Conservation (phyloP, 2,113 vertebrate genomes). For the Sebastes fasciatus region DNA sequence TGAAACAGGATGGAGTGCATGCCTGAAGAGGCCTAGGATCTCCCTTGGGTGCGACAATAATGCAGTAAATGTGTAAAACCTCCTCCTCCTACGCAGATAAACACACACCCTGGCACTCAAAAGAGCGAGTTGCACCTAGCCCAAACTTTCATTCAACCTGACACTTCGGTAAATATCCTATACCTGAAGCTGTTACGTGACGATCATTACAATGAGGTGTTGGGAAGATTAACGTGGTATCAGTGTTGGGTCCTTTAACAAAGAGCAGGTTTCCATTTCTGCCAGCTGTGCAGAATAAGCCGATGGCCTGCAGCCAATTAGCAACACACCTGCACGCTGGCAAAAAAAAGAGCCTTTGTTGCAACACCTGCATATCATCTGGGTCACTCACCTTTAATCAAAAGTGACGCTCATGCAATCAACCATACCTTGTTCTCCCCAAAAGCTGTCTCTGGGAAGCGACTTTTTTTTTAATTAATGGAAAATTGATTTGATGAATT, state of each 20-base stretch:
- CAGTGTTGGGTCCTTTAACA: too few species aligned
- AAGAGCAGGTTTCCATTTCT: constrained; percentile 31
- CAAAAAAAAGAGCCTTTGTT: constrained; percentile 44
- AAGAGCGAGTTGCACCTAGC: constrained; percentile 5
- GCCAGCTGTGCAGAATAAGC: constrained; percentile 20
- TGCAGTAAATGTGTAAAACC: constrained; percentile 53
- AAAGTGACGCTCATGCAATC: background rate
- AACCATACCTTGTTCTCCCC: background rate
- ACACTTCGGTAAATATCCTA: background rate
- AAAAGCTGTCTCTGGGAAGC: background rate
- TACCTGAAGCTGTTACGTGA: constrained; percentile 18
- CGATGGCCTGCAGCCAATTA: constrained; percentile 21
- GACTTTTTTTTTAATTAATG: background rate
- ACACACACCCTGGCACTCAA: constrained; percentile 21
- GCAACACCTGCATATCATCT: constrained; percentile 37
- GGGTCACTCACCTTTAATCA: constrained; percentile 5
- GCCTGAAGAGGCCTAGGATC: constrained; percentile 54
- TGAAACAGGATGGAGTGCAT: constrained; percentile 74
- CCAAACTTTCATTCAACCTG: constrained; percentile 15
- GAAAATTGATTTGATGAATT: background rate
- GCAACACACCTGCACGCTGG: constrained; percentile 44
- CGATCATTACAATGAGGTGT: background rate
- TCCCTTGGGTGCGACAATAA: constrained; percentile 48
- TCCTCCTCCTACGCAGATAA: constrained; percentile 32
- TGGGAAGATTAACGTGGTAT: background rate